Conservation (phyloP, 37 sponge, comb jelly and placozoan species). For the Halisarca cf. caerulea region DNA sequence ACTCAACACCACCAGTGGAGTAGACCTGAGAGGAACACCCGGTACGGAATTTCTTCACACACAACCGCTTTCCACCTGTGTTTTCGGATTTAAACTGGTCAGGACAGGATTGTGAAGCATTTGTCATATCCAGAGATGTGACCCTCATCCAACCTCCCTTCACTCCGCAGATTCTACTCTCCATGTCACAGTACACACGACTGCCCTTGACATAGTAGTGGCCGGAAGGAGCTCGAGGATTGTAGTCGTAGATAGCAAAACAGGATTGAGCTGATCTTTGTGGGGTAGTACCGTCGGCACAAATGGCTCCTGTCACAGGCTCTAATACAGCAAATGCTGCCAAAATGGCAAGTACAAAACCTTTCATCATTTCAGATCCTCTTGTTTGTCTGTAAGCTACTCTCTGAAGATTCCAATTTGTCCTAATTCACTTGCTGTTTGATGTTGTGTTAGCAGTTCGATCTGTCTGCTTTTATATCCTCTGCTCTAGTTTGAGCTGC, state of each 20-base stretch:
- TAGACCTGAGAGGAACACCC: background rate
- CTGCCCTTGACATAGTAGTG: background rate
- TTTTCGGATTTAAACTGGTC: background rate
- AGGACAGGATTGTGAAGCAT: background rate
- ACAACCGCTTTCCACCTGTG: background rate
- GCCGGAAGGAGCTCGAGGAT: background rate
- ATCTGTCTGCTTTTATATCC: too few species aligned
- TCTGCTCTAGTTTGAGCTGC: too few species aligned
- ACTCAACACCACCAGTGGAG: background rate
- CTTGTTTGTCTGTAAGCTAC: too few species aligned
- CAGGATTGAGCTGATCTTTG: background rate
- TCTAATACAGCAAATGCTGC: too few species aligned
- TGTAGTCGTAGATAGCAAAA: background rate
- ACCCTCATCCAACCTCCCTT: conserved; percentile 29
- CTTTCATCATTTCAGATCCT: too few species aligned
- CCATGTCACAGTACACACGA: conserved; percentile 23
- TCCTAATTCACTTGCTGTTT: too few species aligned
- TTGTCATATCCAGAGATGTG: background rate
- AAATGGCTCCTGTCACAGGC: background rate
- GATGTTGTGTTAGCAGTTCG: too few species aligned
- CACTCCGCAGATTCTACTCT: background rate
- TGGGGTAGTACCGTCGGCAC: background rate
- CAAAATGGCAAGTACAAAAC: too few species aligned
- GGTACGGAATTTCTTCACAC: background rate
- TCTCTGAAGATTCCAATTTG: too few species aligned